Percentiles rank a stretch among this genome's conserved stretches.
Evolutionary conservation across 2,888 invertebrate genomes (phyloP).

Genomic region (Buathra laborator): DNA sequence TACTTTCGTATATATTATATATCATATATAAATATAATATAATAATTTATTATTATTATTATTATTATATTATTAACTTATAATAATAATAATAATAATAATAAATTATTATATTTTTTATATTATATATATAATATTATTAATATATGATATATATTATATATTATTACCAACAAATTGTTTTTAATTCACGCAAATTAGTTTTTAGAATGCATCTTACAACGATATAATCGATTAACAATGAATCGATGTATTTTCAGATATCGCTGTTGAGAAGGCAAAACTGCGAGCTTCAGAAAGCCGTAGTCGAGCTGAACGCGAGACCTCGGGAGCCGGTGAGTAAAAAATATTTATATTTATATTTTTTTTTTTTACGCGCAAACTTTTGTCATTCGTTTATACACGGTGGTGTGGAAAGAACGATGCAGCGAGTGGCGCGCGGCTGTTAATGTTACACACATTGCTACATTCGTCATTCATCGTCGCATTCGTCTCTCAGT

Average conservation of each 20-base stretch:
- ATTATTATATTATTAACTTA: no score
- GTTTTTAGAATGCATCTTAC: not conserved
- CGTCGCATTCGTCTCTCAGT: slow-evolving; percentile 54
- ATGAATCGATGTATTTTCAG: slow-evolving; percentile 70
- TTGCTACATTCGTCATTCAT: slow-evolving; percentile 63
- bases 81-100: no score
- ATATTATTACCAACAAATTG: no score
- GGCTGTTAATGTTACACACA: slow-evolving; percentile 25
- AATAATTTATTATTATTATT: no score
- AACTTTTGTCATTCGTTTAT: slow-evolving; percentile 22
- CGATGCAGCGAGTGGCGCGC: not conserved
- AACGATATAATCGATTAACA: not conserved
- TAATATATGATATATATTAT: no score
- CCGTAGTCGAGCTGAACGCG: slow-evolving; percentile 80
- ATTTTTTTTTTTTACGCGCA: not conserved
- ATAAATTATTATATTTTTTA: no score
- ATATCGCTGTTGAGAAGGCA: slow-evolving; percentile 82
- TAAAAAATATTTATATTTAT: slow-evolving; percentile 39
- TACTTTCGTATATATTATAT: no score
- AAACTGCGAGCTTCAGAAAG: slow-evolving; percentile 81
- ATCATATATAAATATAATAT: no score
- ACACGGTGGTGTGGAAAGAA: slow-evolving; percentile 11
- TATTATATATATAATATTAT: no score
- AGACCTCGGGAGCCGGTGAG: slow-evolving; percentile 81
- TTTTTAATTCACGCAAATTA: no score